phyloP scores from a whole-genome alignment of 1,140 invertebrate genomes.

The Drosophila subobscura region DNA sequence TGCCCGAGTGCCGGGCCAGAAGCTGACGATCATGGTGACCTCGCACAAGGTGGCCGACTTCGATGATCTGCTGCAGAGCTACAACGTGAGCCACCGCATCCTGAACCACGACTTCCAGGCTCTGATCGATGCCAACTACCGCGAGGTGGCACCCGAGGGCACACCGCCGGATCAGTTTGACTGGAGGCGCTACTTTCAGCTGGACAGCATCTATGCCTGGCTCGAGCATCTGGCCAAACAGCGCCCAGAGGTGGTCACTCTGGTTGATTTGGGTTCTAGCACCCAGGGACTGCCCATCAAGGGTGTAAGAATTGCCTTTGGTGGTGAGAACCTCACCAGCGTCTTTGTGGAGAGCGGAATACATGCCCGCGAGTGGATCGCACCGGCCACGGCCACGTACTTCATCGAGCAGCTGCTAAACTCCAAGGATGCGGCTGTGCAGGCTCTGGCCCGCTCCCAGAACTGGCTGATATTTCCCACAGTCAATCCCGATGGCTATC shows the following conservation, averaged over 20 bases:
- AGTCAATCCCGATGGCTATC: slow-evolving; percentile 89
- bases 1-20: slow-evolving; percentile 62
- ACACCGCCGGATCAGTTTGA: slow-evolving; percentile 54
- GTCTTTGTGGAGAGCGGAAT: slow-evolving; percentile 88
- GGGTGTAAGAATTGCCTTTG: slow-evolving; percentile 85
- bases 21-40: slow-evolving; percentile 75
- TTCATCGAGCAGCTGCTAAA: slow-evolving; percentile 87
- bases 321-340: slow-evolving; percentile 53
- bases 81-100: slow-evolving; percentile 66
- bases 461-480: slow-evolving; percentile 87
- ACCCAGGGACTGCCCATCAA: slow-evolving; percentile 86
- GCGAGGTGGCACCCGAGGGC: slow-evolving; percentile 53
- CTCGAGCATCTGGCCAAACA: slow-evolving; percentile 81
- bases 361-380: slow-evolving; percentile 92
- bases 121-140: slow-evolving; percentile 67
- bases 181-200: slow-evolving; percentile 84
- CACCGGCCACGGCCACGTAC: slow-evolving; percentile 88
- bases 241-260: slow-evolving; percentile 84
- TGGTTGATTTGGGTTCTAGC: slow-evolving; percentile 84
- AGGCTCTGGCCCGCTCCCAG: slow-evolving; percentile 84
- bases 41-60: slow-evolving; percentile 75
- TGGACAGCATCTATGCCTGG: slow-evolving; percentile 85
- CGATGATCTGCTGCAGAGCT: slow-evolving; percentile 69
- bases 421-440: slow-evolving; percentile 83
- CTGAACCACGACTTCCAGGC: slow-evolving; percentile 75